phyloP scores from a whole-genome alignment of 2,888 invertebrate genomes.

The Meta bourneti region DNA sequence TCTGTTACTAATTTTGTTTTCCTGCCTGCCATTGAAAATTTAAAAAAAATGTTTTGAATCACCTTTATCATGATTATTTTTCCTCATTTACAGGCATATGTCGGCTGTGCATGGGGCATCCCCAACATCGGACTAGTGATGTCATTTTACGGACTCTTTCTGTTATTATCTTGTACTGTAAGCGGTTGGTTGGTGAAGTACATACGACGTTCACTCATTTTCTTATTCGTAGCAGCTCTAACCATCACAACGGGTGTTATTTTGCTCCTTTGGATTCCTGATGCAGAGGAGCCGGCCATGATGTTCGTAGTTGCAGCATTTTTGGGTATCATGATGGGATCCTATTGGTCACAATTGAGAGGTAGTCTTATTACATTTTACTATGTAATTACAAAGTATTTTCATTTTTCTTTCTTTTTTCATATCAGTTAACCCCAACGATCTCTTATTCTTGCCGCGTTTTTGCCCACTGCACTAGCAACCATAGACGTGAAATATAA shows the following conservation, averaged over 20 bases:
- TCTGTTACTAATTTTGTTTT: no score
- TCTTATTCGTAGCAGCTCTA: slow-evolving; percentile 87
- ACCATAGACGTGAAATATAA: neutral
- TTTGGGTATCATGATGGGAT: slow-evolving; percentile 98
- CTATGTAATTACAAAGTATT: neutral
- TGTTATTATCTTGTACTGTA: slow-evolving; percentile 93
- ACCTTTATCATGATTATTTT: no score
- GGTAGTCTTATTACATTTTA: slow-evolving; percentile 93
- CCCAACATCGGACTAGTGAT: slow-evolving; percentile 97
- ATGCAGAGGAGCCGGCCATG: slow-evolving; percentile 88
- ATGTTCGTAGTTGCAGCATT: slow-evolving; percentile 94
- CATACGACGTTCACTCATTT: slow-evolving; percentile 91
- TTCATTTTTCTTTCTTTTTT: neutral
- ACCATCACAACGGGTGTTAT: slow-evolving; percentile 90
- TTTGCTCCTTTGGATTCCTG: slow-evolving; percentile 91
- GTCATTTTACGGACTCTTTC: slow-evolving; percentile 97
- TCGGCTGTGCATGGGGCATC: slow-evolving; percentile 91
- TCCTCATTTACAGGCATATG: slow-evolving; percentile 86
- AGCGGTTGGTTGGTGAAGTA: slow-evolving; percentile 96
- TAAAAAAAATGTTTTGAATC: no score
- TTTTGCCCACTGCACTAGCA: neutral
- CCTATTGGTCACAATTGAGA: slow-evolving; percentile 98
- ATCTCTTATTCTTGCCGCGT: neutral
- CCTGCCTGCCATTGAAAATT: no score
- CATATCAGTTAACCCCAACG: neutral